These are phyloP conservation scores for Litocranius walleri DNA, from an alignment of 2,113 vertebrate species.

Conservation along the genomic window DNA sequence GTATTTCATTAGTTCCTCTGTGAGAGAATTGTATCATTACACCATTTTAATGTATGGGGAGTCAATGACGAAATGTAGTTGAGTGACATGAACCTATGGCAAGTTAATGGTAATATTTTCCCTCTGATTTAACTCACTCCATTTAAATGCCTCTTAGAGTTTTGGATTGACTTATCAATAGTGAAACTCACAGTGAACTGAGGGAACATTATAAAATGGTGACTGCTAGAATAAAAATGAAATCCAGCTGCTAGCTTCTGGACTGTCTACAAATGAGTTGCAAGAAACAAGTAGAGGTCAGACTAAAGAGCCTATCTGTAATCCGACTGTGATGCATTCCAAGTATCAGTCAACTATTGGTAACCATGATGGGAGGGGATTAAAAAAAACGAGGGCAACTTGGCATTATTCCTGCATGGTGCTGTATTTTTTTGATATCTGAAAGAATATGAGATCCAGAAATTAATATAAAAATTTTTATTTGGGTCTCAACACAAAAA, in stretches of 20 bases:
- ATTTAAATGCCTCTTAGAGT: constrained; percentile 37
- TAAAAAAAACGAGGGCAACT: constrained; percentile 59
- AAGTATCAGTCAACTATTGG: constrained; percentile 77
- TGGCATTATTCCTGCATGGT: constrained; percentile 47
- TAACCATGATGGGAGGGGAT: constrained; percentile 54
- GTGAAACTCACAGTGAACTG: constrained; percentile 75
- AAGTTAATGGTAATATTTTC: constrained; percentile 11
- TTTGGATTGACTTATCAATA: constrained; percentile 37
- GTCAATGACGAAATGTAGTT: background rate
- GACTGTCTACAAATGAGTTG: constrained; percentile 80
- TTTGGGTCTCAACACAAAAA: background rate
- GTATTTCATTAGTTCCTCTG: constrained; percentile 8
- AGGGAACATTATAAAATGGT: constrained; percentile 76
- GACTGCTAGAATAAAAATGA: constrained; percentile 76
- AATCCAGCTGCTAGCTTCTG: constrained; percentile 82
- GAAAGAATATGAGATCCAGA: constrained; percentile 51
- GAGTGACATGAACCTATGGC: background rate
- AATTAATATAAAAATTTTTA: constrained; percentile 58
- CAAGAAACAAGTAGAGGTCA: constrained; percentile 76
- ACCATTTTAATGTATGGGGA: background rate
- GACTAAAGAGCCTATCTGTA: constrained; percentile 68
- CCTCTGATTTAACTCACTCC: constrained; percentile 41
- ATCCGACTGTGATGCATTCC: constrained; percentile 74
- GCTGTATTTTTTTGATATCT: constrained; percentile 52
- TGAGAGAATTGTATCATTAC: background rate